Conservation (phyloP, 2,797 vertebrate genomes). For the Leptoclinus maculatus region DNA sequence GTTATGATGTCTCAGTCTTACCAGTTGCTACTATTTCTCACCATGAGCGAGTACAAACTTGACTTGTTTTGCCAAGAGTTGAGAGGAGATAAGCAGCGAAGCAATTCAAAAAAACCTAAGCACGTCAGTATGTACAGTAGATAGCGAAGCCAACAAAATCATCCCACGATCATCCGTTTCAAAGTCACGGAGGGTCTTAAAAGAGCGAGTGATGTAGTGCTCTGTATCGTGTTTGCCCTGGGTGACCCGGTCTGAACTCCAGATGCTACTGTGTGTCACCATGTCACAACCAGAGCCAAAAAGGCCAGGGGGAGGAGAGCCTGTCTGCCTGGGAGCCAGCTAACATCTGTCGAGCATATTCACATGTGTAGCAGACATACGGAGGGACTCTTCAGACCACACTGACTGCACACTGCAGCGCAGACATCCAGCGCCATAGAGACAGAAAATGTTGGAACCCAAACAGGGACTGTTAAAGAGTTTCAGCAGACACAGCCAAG, state of each 20-base stretch:
- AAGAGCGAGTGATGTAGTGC: conserved; percentile 50
- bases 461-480: conserved; percentile 66
- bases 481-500: conserved; percentile 61
- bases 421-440: conserved; percentile 59
- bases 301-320: conserved; percentile 78
- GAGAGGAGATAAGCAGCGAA: conserved; percentile 17
- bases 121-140: conserved; percentile 15
- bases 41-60: conserved; percentile 17
- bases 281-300: conserved; percentile 80
- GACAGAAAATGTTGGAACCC: conserved; percentile 65
- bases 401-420: conserved; percentile 59
- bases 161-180: conserved; percentile 32
- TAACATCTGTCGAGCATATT: conserved; percentile 87
- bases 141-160: conserved; percentile 19
- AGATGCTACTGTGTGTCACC: conserved; percentile 86
- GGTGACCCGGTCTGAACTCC: conserved; percentile 82
- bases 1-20: conserved; percentile 28
- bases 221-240: conserved; percentile 73
- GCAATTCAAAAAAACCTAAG: conserved; percentile 15
- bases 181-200: conserved; percentile 49
- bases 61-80: conserved; percentile 19
- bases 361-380: conserved; percentile 79
- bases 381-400: conserved; percentile 72
- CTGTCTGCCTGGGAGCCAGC: conserved; percentile 78
- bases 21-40: conserved; percentile 20